Conservation (phyloP, 1,140 invertebrate genomes). For the Mercenaria mercenaria region DNA sequence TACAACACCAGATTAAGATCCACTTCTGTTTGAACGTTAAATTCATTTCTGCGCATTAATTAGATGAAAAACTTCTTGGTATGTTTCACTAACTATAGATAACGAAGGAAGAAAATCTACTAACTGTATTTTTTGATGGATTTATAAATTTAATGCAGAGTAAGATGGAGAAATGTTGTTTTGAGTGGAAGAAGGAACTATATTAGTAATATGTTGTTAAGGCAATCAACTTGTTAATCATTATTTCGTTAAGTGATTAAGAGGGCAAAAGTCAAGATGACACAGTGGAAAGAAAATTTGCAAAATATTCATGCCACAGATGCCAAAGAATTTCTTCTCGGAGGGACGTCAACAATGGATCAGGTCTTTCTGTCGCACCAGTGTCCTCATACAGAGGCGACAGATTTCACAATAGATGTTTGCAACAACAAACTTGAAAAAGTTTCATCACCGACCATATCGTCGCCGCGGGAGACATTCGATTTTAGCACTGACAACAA, state of each 20-base stretch:
- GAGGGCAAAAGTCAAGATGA: not conserved
- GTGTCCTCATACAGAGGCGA: not conserved
- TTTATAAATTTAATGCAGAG: not conserved
- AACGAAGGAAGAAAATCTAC: no score
- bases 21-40: no score
- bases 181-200: no score
- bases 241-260: not conserved
- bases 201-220: not conserved
- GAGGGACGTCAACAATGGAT: conserved; percentile 67
- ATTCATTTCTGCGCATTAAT: no score
- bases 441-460: not conserved
- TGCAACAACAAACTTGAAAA: conserved; percentile 41
- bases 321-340: conserved; percentile 63
- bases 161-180: not conserved
- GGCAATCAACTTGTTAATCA: not conserved
- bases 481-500: conserved; percentile 49
- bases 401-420: conserved; percentile 40
- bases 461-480: conserved; percentile 14
- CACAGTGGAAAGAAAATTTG: conserved; percentile 29
- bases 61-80: no score
- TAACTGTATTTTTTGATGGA: not conserved
- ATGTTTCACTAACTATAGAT: no score
- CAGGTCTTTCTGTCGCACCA: conserved; percentile 66
- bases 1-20: not conserved
- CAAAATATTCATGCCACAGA: conserved; percentile 37